Evolutionary conservation across 2,888 invertebrate species (phyloP).

Genomic region (Drosophila buzzatii): DNA sequence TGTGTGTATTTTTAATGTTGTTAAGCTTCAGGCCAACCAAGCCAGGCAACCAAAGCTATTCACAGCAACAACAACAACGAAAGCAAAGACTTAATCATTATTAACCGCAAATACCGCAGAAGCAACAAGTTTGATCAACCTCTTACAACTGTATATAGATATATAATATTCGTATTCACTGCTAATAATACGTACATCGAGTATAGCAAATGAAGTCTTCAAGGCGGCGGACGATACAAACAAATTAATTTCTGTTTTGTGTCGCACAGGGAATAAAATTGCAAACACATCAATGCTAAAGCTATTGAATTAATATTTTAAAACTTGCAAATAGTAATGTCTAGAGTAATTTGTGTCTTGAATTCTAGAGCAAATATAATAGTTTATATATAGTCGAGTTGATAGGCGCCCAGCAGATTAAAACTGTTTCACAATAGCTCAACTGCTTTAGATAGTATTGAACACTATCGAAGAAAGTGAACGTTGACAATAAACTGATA

Average conservation of each 20-base stretch:
- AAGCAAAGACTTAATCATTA: slow-evolving; percentile 47
- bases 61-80: slow-evolving; percentile 18
- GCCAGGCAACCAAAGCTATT: slow-evolving; percentile 24
- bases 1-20: slow-evolving; percentile 62
- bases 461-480: neutral
- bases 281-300: neutral
- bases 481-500: neutral
- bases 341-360: neutral
- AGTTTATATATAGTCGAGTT: too few relatives aligned
- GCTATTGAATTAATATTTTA: neutral
- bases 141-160: slow-evolving; percentile 6
- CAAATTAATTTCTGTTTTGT: neutral
- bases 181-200: slow-evolving; percentile 10
- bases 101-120: slow-evolving; percentile 48
- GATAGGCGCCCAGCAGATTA: neutral
- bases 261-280: neutral
- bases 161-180: neutral
- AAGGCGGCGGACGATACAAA: neutral
- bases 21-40: slow-evolving; percentile 57
- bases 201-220: neutral
- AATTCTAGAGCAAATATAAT: neutral
- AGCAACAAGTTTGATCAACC: slow-evolving; percentile 46
- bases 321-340: neutral
- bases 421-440: neutral
- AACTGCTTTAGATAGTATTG: neutral